These are phyloP conservation scores for Zootermopsis nevadensis DNA, from an alignment of 2,888 invertebrate genomes.

Conservation along the genomic window DNA sequence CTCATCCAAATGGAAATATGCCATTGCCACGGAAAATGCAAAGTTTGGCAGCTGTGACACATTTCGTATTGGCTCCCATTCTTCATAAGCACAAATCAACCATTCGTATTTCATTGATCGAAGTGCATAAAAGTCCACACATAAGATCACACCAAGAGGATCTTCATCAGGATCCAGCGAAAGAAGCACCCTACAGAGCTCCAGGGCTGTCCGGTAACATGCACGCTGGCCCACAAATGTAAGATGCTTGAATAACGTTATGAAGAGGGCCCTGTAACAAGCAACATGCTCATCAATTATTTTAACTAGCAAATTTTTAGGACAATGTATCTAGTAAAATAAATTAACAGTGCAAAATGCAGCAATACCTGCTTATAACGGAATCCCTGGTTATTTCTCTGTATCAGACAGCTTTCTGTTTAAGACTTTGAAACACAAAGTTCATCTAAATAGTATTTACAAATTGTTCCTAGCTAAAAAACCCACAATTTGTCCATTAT, in stretches of 20 bases:
- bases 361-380: background rate
- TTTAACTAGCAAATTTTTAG: too few species aligned
- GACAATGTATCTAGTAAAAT: too few species aligned
- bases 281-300: background rate
- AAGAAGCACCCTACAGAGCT: conserved; percentile 85
- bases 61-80: conserved; percentile 74
- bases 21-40: conserved; percentile 83
- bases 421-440: too few species aligned
- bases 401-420: too few species aligned
- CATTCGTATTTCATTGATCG: conserved; percentile 76
- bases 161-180: conserved; percentile 80
- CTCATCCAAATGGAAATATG: conserved; percentile 71
- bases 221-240: conserved; percentile 81
- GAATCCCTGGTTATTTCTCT: background rate
- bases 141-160: conserved; percentile 79
- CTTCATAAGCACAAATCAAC: conserved; percentile 66
- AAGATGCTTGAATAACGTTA: conserved; percentile 85
- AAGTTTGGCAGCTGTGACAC: conserved; percentile 87
- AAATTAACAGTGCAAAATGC: background rate
- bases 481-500: too few species aligned
- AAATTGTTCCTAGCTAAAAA: too few species aligned
- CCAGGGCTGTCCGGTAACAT: conserved; percentile 87
- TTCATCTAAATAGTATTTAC: too few species aligned
- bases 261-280: conserved; percentile 75
- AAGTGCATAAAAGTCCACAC: conserved; percentile 86